phyloP scores from a whole-genome alignment of 2,113 vertebrate genomes.

The Procavia capensis region DNA sequence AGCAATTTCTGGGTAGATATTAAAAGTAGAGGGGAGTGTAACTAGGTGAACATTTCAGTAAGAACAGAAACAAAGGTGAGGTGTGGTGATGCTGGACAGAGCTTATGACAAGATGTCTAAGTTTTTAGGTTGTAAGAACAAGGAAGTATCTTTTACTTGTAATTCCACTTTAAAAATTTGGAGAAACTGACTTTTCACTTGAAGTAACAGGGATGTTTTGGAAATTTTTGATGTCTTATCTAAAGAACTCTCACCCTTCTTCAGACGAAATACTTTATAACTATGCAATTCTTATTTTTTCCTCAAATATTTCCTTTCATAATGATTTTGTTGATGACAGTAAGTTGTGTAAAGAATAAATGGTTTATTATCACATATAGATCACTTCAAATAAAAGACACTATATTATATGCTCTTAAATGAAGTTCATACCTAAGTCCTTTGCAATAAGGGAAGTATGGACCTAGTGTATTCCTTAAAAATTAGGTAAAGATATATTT shows the following conservation, averaged over 20 bases:
- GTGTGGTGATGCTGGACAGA: background rate
- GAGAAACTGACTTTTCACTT: conserved; percentile 22
- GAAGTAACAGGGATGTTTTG: conserved; percentile 42
- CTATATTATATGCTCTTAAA: conserved; percentile 20
- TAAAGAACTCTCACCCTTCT: conserved; percentile 24
- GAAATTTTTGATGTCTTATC: conserved; percentile 50
- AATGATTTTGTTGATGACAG: conserved; percentile 38
- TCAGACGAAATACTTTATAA: conserved; percentile 50
- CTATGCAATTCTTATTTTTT: background rate
- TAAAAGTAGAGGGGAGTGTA: background rate
- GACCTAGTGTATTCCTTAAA: conserved; percentile 28
- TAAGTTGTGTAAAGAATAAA: conserved; percentile 41
- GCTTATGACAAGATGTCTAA: background rate
- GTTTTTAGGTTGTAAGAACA: conserved; percentile 34
- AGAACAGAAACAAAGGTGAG: conserved; percentile 19
- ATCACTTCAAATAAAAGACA: conserved; percentile 47
- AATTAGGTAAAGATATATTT: conserved; percentile 39
- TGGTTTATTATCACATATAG: conserved; percentile 8
- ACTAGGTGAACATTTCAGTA: conserved; percentile 1
- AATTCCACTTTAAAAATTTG: conserved; percentile 44
- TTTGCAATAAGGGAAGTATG: conserved; percentile 21
- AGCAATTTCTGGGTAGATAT: background rate
- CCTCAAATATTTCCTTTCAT: conserved; percentile 7
- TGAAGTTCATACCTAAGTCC: conserved; percentile 37
- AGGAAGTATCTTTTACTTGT: conserved; percentile 40